Base-by-base conservation (phyloP, 2,797 vertebrate genomes). In the Pseudochirops cupreus region DNA sequence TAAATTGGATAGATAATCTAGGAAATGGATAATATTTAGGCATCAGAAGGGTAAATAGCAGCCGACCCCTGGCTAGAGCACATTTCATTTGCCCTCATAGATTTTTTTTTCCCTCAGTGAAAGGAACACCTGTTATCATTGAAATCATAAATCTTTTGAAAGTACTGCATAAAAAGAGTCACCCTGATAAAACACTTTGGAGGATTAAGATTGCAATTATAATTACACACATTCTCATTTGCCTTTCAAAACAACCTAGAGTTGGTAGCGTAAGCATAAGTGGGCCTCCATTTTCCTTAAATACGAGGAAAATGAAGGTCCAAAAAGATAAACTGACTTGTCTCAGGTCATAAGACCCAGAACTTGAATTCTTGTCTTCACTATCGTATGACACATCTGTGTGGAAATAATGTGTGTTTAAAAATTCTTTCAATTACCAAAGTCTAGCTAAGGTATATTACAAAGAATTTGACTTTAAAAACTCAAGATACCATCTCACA, bases 401-500 rank as follows among this genome's bases (percentile, higher is more conserved):
- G 67, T 6, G 0, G 2, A 82, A 82, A 82, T 39, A 74, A 39
- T 10, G n/a, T 7, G 5, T 39, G 1, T 82, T 46, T 82, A 21
- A 24, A 74, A 39, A 39, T n/a, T 14, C 14, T 82, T 82, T 82
- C 18, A 21, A 46, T 82, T 24, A 82, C 67, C 7, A 0, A 39
- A 82, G 6, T 39, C 67, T 82, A 82, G 18, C n/a, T 39, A 82
- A 82, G 14, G n/a, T 3, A 39, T 82, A 39, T 82, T 21, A 82
- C 1, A 46, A 82, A 16, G 18, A 46, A 24, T n/a, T 82, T 82
- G 67, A 52, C 62, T 28, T 91, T 56, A 46, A 9, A 53, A 93
- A 59, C 56, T 1, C 6, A 56, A 39, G 91, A 97, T 97, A 99
- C 99, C 99, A 98, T 99, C 98, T 99, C 99, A 92, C 99, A 99